Evolutionary conservation across 1,140 invertebrate genomes (phyloP), one percentile per base, ranked within the genome.

Genomic region (Dendroctonus ponderosae): DNA sequence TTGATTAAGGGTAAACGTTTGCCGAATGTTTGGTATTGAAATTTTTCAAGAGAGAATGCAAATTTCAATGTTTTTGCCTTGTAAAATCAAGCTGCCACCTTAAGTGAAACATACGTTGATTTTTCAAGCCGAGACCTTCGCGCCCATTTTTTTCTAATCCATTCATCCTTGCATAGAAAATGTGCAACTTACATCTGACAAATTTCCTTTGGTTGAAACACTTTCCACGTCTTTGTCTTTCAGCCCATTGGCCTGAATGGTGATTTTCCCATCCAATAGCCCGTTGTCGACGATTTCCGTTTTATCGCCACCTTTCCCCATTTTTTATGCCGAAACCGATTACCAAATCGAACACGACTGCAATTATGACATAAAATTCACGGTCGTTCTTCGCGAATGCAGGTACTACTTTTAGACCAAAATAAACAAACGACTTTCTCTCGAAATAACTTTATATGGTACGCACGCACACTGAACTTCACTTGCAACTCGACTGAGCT

Each of bases 271-370:
- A 8, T 15, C 49, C 14, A 51, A 51, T 8, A 12, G 7, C 11
- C 11, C 49, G 5, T 51, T 51, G 9, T 51, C 49, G 2, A 15
- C 15, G 11, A 51, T 15, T 15, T 11, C 49, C 9, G 49, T 51
- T 15, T 51, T 51, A 51, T 51, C 49, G 49, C 53, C 53, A 15
- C 49, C 49, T 15, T 51, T 51, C 15, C 49, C 49, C 49, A 46
- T 42, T 60, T 26, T 26, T 26, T 26, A 26, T 26, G 26, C 26
- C 26, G 26, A 26, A 26, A 26, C 26, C 26, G 26, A 26, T 26
- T 26, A 26, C 26, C 26, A 26, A 26, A 26, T 26, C 26, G 3
- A 26, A 26, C n/a, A n/a, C 26, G 26, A 26, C 1, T 26, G 26
- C 26, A 26, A 26, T 26, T 26, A 26, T 26, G 26, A 26, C 26